phyloP scores from a whole-genome alignment of 2,113 vertebrate genomes.

The Nothocercus nigrocapillus region DNA sequence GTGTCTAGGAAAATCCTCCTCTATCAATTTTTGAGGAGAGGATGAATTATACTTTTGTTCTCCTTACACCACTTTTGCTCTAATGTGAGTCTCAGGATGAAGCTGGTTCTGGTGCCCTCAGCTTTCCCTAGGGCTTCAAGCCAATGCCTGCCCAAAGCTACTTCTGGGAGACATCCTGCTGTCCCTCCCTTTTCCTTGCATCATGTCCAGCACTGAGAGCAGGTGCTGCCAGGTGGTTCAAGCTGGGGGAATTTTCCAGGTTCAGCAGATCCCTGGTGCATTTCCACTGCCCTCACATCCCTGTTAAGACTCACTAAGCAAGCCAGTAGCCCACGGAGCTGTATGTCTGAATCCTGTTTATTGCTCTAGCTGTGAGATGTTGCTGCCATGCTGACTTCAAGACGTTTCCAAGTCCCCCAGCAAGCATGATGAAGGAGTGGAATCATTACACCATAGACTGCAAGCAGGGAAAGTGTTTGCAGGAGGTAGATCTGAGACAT shows the following conservation, averaged over 20 bases:
- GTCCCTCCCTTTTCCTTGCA: fast-evolving
- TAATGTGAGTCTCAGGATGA: neutral
- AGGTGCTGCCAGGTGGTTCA: neutral
- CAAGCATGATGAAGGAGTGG: no score
- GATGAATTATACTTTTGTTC: neutral
- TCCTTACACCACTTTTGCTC: fast-evolving
- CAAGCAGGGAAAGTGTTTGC: no score
- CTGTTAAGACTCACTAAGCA: neutral
- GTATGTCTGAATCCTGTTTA: no score
- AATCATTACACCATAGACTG: no score
- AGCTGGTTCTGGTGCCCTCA: neutral
- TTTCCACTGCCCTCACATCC: neutral
- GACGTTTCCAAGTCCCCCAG: no score
- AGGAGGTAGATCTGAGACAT: no score
- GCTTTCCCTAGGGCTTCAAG: neutral
- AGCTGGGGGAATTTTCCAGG: neutral
- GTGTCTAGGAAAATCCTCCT: neutral
- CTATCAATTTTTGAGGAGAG: neutral
- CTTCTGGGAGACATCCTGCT: neutral
- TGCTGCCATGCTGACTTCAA: no score
- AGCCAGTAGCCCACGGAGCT: neutral
- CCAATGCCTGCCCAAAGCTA: neutral
- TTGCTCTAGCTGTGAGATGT: no score
- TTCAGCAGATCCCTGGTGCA: neutral
- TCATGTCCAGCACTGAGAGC: neutral